A percentile compares a stretch with the other conserved stretches of the same genome.
Conservation (phyloP, 2,797 vertebrate species). For the Chaenodraco wilsoni region DNA sequence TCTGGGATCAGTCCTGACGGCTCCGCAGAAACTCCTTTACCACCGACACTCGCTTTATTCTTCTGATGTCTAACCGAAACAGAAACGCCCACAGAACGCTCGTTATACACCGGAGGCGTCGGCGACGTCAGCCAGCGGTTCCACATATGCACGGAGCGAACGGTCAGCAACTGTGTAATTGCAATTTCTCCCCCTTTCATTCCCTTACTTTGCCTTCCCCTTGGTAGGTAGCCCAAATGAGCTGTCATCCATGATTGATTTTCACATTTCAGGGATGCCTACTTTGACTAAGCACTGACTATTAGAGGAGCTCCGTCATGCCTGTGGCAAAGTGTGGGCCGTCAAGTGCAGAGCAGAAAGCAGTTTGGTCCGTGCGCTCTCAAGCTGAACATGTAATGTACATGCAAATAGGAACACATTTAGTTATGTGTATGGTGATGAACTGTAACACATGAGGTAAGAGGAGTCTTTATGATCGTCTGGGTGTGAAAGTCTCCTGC, state of each 20-base stretch:
- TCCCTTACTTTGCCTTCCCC: conserved; percentile 44
- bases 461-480: conserved; percentile 46
- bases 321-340: conserved; percentile 54
- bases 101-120: conserved; percentile 63
- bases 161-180: conserved; percentile 76
- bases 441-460: conserved; percentile 29
- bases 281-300: conserved; percentile 71
- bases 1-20: conserved; percentile 6
- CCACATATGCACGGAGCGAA: conserved; percentile 63
- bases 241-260: conserved; percentile 82
- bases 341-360: conserved; percentile 49
- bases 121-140: conserved; percentile 64
- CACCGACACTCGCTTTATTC: conserved; percentile 18
- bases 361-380: conserved; percentile 38
- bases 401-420: conserved; percentile 56
- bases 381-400: conserved; percentile 51
- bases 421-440: conserved; percentile 22
- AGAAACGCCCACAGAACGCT: conserved; percentile 52
- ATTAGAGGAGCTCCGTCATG: conserved; percentile 66
- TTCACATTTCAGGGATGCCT: conserved; percentile 79
- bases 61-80: conserved; percentile 39
- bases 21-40: conserved; percentile 24
- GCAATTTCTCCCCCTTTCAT: conserved; percentile 70
- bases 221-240: conserved; percentile 77
- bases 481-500: conserved; percentile 30